Evolutionary conservation across 2,888 invertebrate species (phyloP).

Genomic region (Eristalinus aeneus): DNA sequence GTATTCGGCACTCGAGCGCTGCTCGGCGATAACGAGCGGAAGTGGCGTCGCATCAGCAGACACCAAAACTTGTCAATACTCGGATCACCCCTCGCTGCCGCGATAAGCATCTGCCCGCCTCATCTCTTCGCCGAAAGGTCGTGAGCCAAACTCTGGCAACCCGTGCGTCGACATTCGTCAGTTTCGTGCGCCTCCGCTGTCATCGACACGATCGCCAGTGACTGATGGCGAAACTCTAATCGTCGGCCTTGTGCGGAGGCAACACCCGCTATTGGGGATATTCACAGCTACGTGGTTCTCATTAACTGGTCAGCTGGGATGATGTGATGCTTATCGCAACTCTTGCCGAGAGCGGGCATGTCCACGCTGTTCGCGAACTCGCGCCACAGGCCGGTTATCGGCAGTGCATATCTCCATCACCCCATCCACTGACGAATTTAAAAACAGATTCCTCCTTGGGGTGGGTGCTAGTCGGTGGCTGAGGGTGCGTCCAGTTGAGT

Average conservation of each 20-base stretch:
- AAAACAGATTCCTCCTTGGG: slow-evolving; percentile 23
- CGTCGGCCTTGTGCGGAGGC: background rate
- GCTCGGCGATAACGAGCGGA: background rate
- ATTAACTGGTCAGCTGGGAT: slow-evolving; percentile 36
- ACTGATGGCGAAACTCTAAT: background rate
- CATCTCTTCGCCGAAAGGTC: background rate
- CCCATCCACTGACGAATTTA: slow-evolving; percentile 25
- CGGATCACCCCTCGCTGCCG: background rate
- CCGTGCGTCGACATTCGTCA: background rate
- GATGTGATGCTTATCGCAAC: slow-evolving; percentile 34
- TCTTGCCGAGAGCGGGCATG: background rate
- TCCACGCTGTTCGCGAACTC: background rate
- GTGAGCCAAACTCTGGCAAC: background rate
- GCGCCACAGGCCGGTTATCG: slow-evolving; percentile 30
- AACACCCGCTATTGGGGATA: slow-evolving; percentile 11
- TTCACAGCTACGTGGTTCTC: slow-evolving; percentile 44
- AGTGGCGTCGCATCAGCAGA: background rate
- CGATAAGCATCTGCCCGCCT: background rate
- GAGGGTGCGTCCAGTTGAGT: slow-evolving; percentile 6
- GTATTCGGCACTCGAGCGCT: background rate
- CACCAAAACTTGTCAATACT: background rate
- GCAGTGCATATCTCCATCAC: slow-evolving; percentile 12
- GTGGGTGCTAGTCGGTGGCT: slow-evolving; percentile 19
- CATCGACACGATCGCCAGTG: background rate
- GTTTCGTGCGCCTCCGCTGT: background rate